Conservation (phyloP, 2,113 vertebrate genomes). For the Panthera uncia region DNA sequence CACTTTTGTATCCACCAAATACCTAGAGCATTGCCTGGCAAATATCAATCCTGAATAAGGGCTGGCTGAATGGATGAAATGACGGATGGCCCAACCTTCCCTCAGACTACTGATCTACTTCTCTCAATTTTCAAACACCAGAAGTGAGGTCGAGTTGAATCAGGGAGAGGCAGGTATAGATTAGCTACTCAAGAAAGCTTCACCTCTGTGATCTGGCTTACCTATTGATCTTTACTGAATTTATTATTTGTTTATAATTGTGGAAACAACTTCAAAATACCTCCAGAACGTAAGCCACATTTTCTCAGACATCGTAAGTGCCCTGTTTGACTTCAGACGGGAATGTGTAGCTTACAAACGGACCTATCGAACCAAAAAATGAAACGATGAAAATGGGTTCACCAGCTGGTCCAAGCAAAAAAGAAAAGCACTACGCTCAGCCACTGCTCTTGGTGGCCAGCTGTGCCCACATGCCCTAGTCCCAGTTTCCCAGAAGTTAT, state of each 20-base stretch:
- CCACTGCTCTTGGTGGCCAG: background rate
- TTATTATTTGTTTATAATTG: background rate
- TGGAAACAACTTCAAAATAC: background rate
- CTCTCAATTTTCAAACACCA: background rate
- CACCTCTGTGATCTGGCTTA: background rate
- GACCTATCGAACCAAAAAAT: background rate
- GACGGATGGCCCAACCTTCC: background rate
- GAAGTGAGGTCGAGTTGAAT: slow-evolving; percentile 25
- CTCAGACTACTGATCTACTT: background rate
- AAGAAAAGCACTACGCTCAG: background rate
- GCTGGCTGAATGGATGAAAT: background rate
- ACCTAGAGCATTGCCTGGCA: background rate
- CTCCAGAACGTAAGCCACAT: background rate
- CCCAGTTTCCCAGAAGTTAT: background rate
- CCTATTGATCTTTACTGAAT: background rate
- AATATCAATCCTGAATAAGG: background rate
- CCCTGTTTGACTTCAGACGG: background rate
- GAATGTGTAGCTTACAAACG: background rate
- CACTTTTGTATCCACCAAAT: background rate
- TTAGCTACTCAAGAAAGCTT: background rate
- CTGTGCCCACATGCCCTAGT: background rate
- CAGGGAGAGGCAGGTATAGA: background rate
- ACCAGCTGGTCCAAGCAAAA: background rate
- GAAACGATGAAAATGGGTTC: background rate
- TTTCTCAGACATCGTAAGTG: background rate